Percentiles rank a stretch among this genome's conserved stretches.
Conservation (phyloP, 2,797 vertebrate species). For the Tenualosa thibaudeaui region DNA sequence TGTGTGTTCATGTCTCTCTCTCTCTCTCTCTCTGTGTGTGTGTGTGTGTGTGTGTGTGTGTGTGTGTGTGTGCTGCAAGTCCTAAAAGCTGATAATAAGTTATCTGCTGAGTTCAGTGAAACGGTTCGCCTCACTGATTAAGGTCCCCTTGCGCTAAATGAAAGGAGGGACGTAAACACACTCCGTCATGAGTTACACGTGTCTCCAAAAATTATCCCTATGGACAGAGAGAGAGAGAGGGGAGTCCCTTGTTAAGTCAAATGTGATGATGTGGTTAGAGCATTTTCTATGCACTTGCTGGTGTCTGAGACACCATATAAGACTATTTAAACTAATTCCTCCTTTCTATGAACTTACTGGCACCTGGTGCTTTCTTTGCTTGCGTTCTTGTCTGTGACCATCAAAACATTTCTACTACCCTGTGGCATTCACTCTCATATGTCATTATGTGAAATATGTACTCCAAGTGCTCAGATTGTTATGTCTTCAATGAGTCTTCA, state of each 20-base stretch:
- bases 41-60: background rate
- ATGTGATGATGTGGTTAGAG: background rate
- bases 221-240: background rate
- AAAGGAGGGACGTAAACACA: background rate
- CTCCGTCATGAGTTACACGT: background rate
- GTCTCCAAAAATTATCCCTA: background rate
- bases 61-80: constrained; percentile 20
- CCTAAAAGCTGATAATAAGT: constrained; percentile 30
- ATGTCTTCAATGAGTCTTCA: background rate
- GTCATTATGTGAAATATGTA: background rate
- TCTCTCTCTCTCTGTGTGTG: no score
- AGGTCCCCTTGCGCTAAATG: background rate
- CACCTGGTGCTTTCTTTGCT: no score
- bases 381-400: background rate
- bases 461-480: background rate
- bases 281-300: background rate
- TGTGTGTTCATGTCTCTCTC: background rate
- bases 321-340: background rate
- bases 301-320: background rate
- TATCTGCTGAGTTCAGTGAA: constrained; percentile 37
- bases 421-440: background rate
- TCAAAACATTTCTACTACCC: background rate
- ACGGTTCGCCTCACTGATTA: constrained; percentile 23
- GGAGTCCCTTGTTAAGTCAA: background rate
- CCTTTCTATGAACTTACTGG: background rate